Evolutionary conservation across 2,113 vertebrate genomes (phyloP).

Genomic region (Oreochromis tanganicae): DNA sequence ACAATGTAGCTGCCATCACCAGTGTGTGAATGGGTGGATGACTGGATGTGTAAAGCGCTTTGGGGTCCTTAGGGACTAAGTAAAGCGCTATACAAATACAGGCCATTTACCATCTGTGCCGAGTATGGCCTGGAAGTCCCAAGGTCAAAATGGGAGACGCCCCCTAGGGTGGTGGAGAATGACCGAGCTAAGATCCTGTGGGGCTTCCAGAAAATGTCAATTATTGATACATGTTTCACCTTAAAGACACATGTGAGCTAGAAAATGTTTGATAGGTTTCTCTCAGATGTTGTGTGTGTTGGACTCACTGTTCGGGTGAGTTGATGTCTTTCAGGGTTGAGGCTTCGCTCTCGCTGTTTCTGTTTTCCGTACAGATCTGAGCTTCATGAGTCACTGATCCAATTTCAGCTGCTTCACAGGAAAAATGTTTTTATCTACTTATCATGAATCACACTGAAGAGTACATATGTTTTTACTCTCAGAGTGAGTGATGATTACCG

Average conservation of each 20-base stretch:
- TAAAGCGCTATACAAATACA: no score
- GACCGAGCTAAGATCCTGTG: not conserved
- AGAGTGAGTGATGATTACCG: not conserved
- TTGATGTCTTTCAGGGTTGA: conserved; percentile 1
- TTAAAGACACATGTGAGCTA: no score
- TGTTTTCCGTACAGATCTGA: not conserved
- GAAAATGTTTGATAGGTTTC: not conserved
- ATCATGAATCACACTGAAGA: not conserved
- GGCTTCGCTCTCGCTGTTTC: not conserved
- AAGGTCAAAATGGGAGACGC: no score
- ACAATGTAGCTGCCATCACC: no score
- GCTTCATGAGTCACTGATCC: not conserved
- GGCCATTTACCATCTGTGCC: no score
- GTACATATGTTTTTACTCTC: not conserved
- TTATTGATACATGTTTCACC: no score
- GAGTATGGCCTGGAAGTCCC: no score
- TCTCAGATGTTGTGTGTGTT: not conserved
- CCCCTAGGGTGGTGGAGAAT: no score
- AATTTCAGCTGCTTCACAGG: not conserved
- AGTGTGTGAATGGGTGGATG: no score
- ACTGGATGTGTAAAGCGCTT: no score
- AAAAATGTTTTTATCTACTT: not conserved
- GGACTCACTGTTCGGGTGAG: conserved; percentile 45
- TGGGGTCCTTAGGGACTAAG: no score
- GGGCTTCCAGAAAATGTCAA: no score